These are phyloP conservation scores for Gorsachius magnificus DNA, from an alignment of 2,797 vertebrate genomes.

Conservation along the genomic window DNA sequence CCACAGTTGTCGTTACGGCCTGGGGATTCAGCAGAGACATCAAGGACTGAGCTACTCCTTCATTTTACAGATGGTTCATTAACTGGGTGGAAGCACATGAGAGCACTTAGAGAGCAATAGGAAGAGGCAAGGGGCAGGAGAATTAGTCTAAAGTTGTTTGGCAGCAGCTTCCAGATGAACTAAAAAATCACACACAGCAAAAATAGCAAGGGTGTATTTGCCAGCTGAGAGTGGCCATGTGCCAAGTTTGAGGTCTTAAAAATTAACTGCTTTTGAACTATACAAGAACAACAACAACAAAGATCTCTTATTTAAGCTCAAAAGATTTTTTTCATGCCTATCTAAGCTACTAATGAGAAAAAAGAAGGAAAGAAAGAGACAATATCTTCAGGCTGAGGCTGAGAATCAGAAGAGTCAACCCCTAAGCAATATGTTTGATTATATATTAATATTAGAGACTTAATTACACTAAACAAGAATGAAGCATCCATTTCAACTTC, in stretches of 20 bases:
- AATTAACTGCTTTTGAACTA: conserved; percentile 71
- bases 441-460: conserved; percentile 57
- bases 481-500: conserved; percentile 37
- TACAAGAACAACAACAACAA: conserved; percentile 63
- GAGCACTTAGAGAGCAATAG: conserved; percentile 61
- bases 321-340: conserved; percentile 65
- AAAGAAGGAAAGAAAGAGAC: conserved; percentile 35
- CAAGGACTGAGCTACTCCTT: conserved; percentile 13
- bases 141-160: conserved; percentile 62
- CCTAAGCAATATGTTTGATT: conserved; percentile 61
- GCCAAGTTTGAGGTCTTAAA: conserved; percentile 69
- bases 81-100: conserved; percentile 62
- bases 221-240: conserved; percentile 50
- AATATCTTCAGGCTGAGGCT: conserved; percentile 41
- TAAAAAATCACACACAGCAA: conserved; percentile 65
- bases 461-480: conserved; percentile 55
- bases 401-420: conserved; percentile 44
- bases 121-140: conserved; percentile 63
- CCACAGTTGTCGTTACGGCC: neutral
- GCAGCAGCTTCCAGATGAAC: conserved; percentile 60
- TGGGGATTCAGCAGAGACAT: conserved; percentile 3
- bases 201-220: conserved; percentile 59
- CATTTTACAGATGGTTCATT: conserved; percentile 63
- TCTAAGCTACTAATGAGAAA: conserved; percentile 61
- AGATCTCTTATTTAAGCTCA: conserved; percentile 62